Percentiles rank a stretch among this genome's conserved stretches.
These are phyloP conservation scores for Sminthurides bifidus DNA, from an alignment of 1,140 invertebrate species.

Conservation along the genomic window DNA sequence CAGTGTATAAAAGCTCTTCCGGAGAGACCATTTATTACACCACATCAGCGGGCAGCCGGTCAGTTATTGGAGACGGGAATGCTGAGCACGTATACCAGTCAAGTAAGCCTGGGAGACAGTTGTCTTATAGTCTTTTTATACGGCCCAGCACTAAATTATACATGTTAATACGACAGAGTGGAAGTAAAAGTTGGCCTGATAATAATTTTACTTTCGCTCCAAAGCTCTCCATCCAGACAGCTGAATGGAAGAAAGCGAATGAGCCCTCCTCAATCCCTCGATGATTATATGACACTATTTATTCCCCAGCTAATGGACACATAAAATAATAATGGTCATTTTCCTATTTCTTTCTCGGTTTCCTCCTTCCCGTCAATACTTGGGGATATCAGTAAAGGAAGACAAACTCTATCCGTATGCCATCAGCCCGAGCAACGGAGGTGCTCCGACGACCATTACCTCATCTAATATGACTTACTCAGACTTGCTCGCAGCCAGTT, in stretches of 20 bases:
- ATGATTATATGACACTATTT: too few species aligned
- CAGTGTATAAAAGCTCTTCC: not conserved
- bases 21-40: constrained; percentile 9
- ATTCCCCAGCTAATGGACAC: constrained; percentile 2
- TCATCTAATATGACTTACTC: constrained; percentile 3
- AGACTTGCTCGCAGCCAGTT: constrained; percentile 1
- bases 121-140: not conserved
- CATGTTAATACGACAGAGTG: not conserved
- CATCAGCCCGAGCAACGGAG: not conserved
- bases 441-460: not conserved
- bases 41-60: constrained; percentile 17
- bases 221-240: not conserved
- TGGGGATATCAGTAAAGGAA: not conserved
- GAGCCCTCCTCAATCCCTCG: not conserved
- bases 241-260: too few species aligned
- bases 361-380: not conserved
- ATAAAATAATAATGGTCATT: constrained; percentile 3
- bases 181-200: not conserved
- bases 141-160: not conserved
- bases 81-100: not conserved
- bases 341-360: too few species aligned
- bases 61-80: not conserved
- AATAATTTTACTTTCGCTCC: not conserved
- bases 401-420: not conserved
- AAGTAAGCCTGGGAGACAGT: too few species aligned